These are phyloP conservation scores for Hepsetus odoe DNA, from an alignment of 2,113 vertebrate species.

Conservation along the genomic window DNA sequence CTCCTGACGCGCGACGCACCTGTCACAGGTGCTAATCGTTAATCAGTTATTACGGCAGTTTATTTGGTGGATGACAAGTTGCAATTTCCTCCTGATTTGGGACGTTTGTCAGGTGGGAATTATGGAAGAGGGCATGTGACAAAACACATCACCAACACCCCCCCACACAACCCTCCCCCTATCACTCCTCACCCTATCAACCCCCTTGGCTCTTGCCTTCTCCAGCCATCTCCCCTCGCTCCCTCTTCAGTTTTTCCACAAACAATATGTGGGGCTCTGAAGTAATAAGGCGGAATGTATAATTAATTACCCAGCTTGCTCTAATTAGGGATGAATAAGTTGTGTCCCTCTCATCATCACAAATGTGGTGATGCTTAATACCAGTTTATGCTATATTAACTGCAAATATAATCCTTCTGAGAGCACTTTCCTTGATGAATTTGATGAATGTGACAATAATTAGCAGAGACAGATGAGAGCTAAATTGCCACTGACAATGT, in stretches of 20 bases:
- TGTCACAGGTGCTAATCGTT: slow-evolving; percentile 99
- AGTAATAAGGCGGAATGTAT: slow-evolving; percentile 99
- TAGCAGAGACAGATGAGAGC: slow-evolving; percentile 99
- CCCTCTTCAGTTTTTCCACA: slow-evolving; percentile 83
- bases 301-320: slow-evolving; percentile 99
- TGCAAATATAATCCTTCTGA: slow-evolving; percentile 97
- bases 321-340: slow-evolving; percentile 99
- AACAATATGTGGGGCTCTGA: slow-evolving; percentile 96
- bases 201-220: slow-evolving; percentile 75
- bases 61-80: slow-evolving; percentile 99
- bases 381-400: slow-evolving; percentile 99
- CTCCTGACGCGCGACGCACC: slow-evolving; percentile 85
- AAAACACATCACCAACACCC: slow-evolving; percentile 92
- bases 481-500: slow-evolving; percentile 99
- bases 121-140: slow-evolving; percentile 94
- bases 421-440: slow-evolving; percentile 99
- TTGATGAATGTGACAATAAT: slow-evolving; percentile 99
- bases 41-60: slow-evolving; percentile 98
- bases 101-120: slow-evolving; percentile 99
- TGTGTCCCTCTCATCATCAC: slow-evolving; percentile 95
- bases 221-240: slow-evolving; percentile 69
- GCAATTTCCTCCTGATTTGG: slow-evolving; percentile 98
- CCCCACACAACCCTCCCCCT: slow-evolving; percentile 66
- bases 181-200: not conserved
- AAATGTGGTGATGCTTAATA: slow-evolving; percentile 97